phyloP scores from a whole-genome alignment of 2,797 vertebrate species.

The Hirundo rustica region DNA sequence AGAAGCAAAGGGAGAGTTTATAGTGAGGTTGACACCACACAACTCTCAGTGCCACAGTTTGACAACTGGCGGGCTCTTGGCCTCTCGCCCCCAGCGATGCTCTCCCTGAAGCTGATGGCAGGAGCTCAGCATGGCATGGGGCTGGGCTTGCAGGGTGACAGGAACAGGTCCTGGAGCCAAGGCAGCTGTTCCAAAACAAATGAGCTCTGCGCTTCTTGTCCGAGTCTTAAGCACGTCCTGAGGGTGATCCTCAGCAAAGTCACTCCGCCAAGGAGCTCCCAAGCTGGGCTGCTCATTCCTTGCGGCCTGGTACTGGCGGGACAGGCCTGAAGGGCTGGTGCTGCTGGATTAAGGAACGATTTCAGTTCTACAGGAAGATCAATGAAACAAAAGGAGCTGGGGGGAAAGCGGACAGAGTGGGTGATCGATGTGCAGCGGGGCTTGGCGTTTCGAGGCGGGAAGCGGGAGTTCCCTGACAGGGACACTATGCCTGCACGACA shows the following conservation, averaged over 20 bases:
- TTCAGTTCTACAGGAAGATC: constrained; percentile 17
- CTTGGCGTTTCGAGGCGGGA: fast-evolving
- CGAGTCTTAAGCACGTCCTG: not conserved
- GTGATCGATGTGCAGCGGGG: not conserved
- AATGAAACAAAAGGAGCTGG: constrained; percentile 8
- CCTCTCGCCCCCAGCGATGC: not conserved
- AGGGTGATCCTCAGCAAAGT: constrained; percentile 5
- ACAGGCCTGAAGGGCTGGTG: not conserved
- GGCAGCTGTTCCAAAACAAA: not conserved
- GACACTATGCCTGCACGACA: not conserved
- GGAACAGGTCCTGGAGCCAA: not conserved
- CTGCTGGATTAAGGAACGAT: constrained; percentile 14
- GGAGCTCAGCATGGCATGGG: not conserved
- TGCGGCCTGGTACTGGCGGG: not conserved
- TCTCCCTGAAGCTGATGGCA: not conserved
- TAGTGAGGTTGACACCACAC: not conserved
- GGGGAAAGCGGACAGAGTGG: not conserved
- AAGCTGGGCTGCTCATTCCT: not conserved
- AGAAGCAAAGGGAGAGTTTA: not conserved
- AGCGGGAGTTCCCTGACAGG: not conserved
- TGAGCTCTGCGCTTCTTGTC: not conserved
- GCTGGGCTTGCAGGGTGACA: not conserved
- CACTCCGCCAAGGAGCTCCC: not conserved
- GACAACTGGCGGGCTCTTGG: not conserved
- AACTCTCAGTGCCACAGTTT: not conserved